Evolutionary conservation across 37 sponge, comb jelly and placozoan species (phyloP).

Genomic region (Halichondria panicea): DNA sequence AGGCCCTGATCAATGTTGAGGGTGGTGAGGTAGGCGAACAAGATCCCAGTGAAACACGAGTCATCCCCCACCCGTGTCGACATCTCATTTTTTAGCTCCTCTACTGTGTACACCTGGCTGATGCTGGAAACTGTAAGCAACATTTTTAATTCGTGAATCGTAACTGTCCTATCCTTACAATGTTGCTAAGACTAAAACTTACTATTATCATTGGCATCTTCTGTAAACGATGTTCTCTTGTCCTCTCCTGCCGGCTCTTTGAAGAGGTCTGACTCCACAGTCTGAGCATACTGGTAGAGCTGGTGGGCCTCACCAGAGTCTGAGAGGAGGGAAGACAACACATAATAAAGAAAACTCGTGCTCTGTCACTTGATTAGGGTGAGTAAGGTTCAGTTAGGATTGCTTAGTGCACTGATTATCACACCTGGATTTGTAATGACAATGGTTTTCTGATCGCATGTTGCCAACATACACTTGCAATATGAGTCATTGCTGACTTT

Average conservation of each 20-base stretch:
- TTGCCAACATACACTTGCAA: slow-evolving; percentile 58
- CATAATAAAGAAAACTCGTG: not conserved
- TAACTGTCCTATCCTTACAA: too few species aligned
- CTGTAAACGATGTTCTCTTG: too few species aligned
- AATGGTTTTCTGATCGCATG: slow-evolving; percentile 71
- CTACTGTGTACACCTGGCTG: slow-evolving; percentile 37
- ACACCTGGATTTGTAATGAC: slow-evolving; percentile 87
- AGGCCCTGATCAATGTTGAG: slow-evolving; percentile 34
- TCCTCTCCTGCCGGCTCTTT: too few species aligned
- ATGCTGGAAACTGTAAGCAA: slow-evolving; percentile 41
- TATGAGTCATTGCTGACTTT: slow-evolving; percentile 67
- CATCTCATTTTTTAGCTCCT: slow-evolving; percentile 4
- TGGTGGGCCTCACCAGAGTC: slow-evolving; percentile 80
- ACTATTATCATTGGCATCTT: too few species aligned
- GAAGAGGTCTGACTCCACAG: too few species aligned
- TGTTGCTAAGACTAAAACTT: too few species aligned
- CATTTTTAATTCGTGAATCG: too few species aligned
- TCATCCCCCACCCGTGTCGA: not conserved
- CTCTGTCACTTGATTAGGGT: not conserved
- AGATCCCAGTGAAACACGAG: slow-evolving; percentile 14
- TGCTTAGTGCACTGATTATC: not conserved
- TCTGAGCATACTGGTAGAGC: slow-evolving; percentile 77
- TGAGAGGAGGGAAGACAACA: slow-evolving; percentile 2
- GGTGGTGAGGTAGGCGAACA: slow-evolving; percentile 42
- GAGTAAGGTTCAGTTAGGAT: not conserved